These are phyloP conservation scores for Drosophila incognita DNA, from an alignment of 2,888 invertebrate genomes.

Conservation along the genomic window DNA sequence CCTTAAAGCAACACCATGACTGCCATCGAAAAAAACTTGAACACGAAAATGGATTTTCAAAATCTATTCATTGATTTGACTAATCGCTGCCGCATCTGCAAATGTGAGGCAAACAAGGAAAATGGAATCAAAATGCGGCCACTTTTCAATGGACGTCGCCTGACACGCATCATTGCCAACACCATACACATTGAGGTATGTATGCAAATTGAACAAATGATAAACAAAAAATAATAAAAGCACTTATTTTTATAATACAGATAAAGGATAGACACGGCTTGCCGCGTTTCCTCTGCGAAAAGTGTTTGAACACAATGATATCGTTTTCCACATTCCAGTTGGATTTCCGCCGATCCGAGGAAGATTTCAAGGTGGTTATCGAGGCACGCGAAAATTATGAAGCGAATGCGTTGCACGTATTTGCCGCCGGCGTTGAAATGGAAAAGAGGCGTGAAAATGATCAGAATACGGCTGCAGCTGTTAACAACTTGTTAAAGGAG, in stretches of 20 bases:
- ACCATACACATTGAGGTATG: conserved; percentile 52
- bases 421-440: conserved; percentile 30
- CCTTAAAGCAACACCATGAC: conserved; percentile 29
- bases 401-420: conserved; percentile 28
- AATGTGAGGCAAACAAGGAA: conserved; percentile 21
- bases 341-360: conserved; percentile 53
- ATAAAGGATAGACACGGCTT: conserved; percentile 39
- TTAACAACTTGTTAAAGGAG: conserved; percentile 37
- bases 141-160: conserved; percentile 40
- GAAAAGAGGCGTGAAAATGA: conserved; percentile 36
- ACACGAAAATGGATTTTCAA: conserved; percentile 16
- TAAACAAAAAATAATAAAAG: too few species aligned
- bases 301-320: conserved; percentile 35
- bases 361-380: conserved; percentile 34
- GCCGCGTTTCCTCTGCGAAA: conserved; percentile 49
- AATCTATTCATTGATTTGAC: conserved; percentile 29
- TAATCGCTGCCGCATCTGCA: conserved; percentile 46
- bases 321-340: conserved; percentile 50
- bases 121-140: conserved; percentile 44
- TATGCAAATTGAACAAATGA: not conserved
- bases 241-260: conserved; percentile 7
- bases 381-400: conserved; percentile 28
- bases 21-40: not conserved
- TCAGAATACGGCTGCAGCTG: conserved; percentile 21
- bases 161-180: conserved; percentile 49